Evolutionary conservation across 2,113 vertebrate genomes (phyloP).

Genomic region (Brachyistius frenatus): DNA sequence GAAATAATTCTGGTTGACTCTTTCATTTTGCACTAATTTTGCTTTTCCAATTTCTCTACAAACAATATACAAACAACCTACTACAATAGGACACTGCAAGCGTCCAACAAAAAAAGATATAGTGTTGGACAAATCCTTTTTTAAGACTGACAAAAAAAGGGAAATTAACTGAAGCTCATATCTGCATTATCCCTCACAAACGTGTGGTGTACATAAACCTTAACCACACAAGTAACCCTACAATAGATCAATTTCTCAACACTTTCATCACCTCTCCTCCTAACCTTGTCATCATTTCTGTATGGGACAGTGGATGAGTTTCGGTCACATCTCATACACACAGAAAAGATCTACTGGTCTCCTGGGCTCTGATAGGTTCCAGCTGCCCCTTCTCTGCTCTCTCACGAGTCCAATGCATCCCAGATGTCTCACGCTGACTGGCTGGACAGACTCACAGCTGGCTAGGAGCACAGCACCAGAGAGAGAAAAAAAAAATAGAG

Average conservation of each 20-base stretch:
- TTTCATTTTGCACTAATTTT: too few relatives aligned
- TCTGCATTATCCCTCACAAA: too few relatives aligned
- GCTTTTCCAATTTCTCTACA: too few relatives aligned
- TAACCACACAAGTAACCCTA: neutral
- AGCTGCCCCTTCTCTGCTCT: constrained; percentile 64
- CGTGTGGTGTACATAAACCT: neutral
- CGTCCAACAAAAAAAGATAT: too few relatives aligned
- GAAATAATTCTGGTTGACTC: too few relatives aligned
- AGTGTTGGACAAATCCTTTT: too few relatives aligned
- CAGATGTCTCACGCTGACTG: constrained; percentile 79
- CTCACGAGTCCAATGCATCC: constrained; percentile 75
- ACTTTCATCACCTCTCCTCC: neutral
- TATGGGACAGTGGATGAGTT: constrained; percentile 13
- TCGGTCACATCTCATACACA: constrained; percentile 54
- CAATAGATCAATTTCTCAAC: constrained; percentile 7
- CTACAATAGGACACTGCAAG: too few relatives aligned
- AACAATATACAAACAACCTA: too few relatives aligned
- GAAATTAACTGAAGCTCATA: too few relatives aligned
- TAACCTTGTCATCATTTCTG: constrained; percentile 26
- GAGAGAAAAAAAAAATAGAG: constrained; percentile 2
- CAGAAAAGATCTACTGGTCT: constrained; percentile 60
- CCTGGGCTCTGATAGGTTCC: constrained; percentile 67
- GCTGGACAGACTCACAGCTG: constrained; percentile 77
- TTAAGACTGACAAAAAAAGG: too few relatives aligned
- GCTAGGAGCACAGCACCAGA: constrained; percentile 28